Conservation (phyloP, 2,797 vertebrate genomes). For the Diplodus sargus region DNA sequence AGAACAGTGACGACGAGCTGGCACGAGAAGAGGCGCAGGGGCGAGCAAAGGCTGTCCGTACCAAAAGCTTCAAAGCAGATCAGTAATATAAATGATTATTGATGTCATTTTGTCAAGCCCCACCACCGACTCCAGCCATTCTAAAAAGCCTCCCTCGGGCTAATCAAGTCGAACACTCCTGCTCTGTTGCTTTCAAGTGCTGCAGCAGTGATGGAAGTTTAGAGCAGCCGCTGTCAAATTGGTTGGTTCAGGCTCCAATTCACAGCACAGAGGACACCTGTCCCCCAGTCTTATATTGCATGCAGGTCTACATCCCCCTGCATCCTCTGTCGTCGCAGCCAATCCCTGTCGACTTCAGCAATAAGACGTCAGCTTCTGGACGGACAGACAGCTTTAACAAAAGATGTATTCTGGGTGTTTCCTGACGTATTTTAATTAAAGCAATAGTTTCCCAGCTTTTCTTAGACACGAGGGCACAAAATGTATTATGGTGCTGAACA, state of each 20-base stretch:
- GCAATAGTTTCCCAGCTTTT: not conserved
- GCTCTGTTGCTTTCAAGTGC: slow-evolving; percentile 58
- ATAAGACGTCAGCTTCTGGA: slow-evolving; percentile 2
- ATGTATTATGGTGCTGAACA: not conserved
- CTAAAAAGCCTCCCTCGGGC: slow-evolving; percentile 20
- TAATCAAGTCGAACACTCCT: slow-evolving; percentile 44
- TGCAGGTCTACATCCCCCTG: slow-evolving; percentile 7
- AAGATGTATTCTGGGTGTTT: not conserved
- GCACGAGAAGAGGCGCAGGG: slow-evolving; percentile 19
- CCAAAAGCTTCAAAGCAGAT: slow-evolving; percentile 59
- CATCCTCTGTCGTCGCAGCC: slow-evolving; percentile 4
- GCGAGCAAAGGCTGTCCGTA: slow-evolving; percentile 32
- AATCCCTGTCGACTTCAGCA: slow-evolving; percentile 9
- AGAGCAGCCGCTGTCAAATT: slow-evolving; percentile 53
- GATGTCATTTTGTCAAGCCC: slow-evolving; percentile 49
- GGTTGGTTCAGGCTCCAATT: slow-evolving; percentile 55
- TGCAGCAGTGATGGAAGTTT: slow-evolving; percentile 29
- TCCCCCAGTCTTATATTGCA: slow-evolving; percentile 23
- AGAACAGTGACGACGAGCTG: slow-evolving; percentile 45
- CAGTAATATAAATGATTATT: slow-evolving; percentile 38
- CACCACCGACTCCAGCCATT: slow-evolving; percentile 17
- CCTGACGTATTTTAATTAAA: not conserved
- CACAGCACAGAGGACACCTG: slow-evolving; percentile 37
- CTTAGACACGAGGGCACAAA: not conserved
- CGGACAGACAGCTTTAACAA: not conserved